Base-by-base conservation (phyloP, 2,888 invertebrate genomes). In the Clitarchus hookeri region DNA sequence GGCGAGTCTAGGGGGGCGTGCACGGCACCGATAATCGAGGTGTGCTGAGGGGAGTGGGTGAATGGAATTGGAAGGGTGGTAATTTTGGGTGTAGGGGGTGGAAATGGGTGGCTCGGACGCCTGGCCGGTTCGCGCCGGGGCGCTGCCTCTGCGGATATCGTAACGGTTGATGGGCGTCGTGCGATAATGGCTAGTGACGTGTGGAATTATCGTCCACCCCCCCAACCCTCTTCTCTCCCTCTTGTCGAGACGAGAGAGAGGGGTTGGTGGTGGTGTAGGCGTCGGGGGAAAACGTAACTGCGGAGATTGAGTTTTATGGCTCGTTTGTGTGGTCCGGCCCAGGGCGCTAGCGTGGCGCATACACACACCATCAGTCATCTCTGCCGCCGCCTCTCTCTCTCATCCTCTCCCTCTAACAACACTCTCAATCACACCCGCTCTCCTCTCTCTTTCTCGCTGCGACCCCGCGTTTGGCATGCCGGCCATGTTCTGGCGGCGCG, bases 161-260 rank as follows among this genome's bases (percentile, higher is more conserved):
- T 65, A 65, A 65, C 65, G 65, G 65, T 65, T 65, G 65, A 65
- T 65, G 65, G 65, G 65, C 65, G 65, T 65, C 65, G 65, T n/a
- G 65, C 23, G 65, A 65, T 65, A 65, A 65, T 65, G 65, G 65
- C n/a, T n/a, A 65, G 65, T 65, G 65, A 65, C 65, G 65, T 65
- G 65, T 65, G 65, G 65, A 65, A 65, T 65, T 65, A 65, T 65
- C 65, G 65, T 65, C 65, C 65, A 0, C 8, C 19, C 65, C 65
- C 65, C 65, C 65, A 19, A 8, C 65, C 65, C 65, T 2, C 65
- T 23, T 4, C 1, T 23, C 19, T 12, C 3, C 65, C 23, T 23
- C n/a, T n/a, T n/a, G n/a, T n/a, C n/a, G n/a, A n/a, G n/a, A n/a
- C n/a, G n/a, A n/a, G 19, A 23, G 65, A 16, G 8, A 19, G n/a